phyloP scores from a whole-genome alignment of 2,888 invertebrate species.

The Ophonus ardosiacus region DNA sequence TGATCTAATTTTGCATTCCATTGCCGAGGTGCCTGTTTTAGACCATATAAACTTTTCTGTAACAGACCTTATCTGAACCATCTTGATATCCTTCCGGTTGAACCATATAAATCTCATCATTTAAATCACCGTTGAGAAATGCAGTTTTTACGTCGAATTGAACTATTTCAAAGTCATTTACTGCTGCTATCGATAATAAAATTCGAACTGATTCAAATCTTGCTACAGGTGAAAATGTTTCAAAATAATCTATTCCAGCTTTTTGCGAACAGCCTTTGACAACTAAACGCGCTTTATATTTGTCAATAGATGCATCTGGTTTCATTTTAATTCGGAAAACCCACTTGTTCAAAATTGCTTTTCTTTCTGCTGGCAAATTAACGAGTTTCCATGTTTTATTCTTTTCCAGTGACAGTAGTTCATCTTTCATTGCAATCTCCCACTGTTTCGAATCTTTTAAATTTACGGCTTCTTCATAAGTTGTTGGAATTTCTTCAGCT shows the following conservation, averaged over 20 bases:
- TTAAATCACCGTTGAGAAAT: slow-evolving; percentile 69
- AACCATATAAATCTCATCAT: slow-evolving; percentile 70
- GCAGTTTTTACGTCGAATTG: slow-evolving; percentile 51
- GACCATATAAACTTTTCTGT: not conserved
- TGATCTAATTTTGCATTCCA: not conserved
- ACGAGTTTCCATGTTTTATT: slow-evolving; percentile 67
- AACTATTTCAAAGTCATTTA: slow-evolving; percentile 63
- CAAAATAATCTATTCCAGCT: slow-evolving; percentile 65
- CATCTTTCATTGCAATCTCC: slow-evolving; percentile 66
- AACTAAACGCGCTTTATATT: slow-evolving; percentile 68
- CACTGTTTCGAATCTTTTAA: slow-evolving; percentile 57
- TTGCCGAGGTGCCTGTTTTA: not conserved
- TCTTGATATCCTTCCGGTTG: slow-evolving; percentile 71
- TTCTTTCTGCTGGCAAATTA: slow-evolving; percentile 61
- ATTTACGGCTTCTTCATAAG: slow-evolving; percentile 47
- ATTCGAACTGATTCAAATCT: slow-evolving; percentile 57
- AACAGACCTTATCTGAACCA: slow-evolving; percentile 52
- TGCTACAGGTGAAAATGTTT: slow-evolving; percentile 68
- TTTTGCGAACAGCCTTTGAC: slow-evolving; percentile 63
- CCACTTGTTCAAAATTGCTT: slow-evolving; percentile 57
- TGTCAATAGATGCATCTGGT: slow-evolving; percentile 63
- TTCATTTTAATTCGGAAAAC: slow-evolving; percentile 60
- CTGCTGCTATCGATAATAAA: slow-evolving; percentile 65
- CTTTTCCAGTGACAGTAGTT: slow-evolving; percentile 65
- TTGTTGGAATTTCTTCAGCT: slow-evolving; percentile 47